Evolutionary conservation across 2,797 vertebrate genomes (phyloP).

Genomic region (Leptatherina wallacei): DNA sequence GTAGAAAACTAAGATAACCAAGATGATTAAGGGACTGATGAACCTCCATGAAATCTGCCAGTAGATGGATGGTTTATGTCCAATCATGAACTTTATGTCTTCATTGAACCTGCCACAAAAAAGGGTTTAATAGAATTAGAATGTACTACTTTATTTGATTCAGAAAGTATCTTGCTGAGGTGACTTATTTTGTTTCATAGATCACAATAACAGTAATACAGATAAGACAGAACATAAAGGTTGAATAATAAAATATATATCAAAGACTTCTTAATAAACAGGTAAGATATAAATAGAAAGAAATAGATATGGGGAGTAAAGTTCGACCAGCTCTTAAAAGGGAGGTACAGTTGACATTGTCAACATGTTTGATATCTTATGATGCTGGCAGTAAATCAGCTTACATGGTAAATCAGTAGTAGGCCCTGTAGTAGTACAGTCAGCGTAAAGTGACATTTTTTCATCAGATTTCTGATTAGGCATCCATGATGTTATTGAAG

Average conservation of each 20-base stretch:
- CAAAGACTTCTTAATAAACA: neutral
- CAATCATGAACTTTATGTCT: constrained; percentile 91
- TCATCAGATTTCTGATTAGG: too few relatives aligned
- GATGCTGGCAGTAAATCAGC: too few relatives aligned
- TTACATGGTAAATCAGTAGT: too few relatives aligned
- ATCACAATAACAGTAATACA: neutral
- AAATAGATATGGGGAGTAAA: neutral
- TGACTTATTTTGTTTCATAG: neutral
- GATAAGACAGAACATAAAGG: neutral
- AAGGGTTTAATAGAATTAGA: neutral
- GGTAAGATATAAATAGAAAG: neutral
- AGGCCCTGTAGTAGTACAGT: too few relatives aligned
- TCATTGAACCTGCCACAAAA: constrained; percentile 85
- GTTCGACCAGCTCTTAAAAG: too few relatives aligned
- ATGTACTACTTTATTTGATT: neutral
- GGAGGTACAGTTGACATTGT: too few relatives aligned
- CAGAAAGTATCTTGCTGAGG: neutral
- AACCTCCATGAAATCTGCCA: constrained; percentile 91
- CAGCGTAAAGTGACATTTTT: too few relatives aligned
- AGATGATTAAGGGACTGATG: constrained; percentile 88
- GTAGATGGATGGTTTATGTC: constrained; percentile 89
- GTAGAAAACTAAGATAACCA: constrained; percentile 90
- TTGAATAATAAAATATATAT: too few relatives aligned
- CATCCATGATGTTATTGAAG: neutral
- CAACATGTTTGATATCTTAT: too few relatives aligned